Conservation (phyloP, 2,113 vertebrate species). For the Salvator merianae region DNA sequence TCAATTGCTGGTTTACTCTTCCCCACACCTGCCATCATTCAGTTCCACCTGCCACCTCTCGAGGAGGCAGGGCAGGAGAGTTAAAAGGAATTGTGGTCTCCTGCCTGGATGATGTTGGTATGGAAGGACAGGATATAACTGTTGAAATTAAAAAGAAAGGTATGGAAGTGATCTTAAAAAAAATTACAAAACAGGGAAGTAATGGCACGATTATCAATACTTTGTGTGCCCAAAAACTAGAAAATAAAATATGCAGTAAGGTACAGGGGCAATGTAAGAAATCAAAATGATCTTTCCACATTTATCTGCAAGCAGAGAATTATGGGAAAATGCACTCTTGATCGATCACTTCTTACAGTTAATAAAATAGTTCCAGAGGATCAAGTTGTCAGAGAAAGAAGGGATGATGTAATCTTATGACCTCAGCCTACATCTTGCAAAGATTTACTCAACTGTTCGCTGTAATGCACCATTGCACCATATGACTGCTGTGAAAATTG, state of each 20-base stretch:
- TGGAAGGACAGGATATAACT: too few relatives aligned
- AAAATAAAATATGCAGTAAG: not conserved
- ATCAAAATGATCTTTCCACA: not conserved
- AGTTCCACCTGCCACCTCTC: too few relatives aligned
- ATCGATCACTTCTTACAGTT: constrained; percentile 12
- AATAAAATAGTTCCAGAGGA: constrained; percentile 4
- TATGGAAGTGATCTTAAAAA: not conserved
- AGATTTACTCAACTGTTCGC: not conserved
- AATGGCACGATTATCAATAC: not conserved
- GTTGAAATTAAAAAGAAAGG: too few relatives aligned
- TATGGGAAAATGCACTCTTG: not conserved
- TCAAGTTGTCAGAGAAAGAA: constrained; percentile 2
- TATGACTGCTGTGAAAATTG: not conserved
- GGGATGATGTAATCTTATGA: not conserved
- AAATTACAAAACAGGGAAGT: not conserved
- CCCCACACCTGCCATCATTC: too few relatives aligned
- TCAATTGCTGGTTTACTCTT: too few relatives aligned
- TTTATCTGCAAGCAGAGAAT: not conserved
- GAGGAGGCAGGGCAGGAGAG: too few relatives aligned
- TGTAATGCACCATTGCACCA: not conserved
- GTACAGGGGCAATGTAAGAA: not conserved
- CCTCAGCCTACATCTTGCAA: not conserved
- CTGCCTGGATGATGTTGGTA: too few relatives aligned
- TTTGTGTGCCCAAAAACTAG: not conserved
- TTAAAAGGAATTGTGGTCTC: too few relatives aligned